These are phyloP conservation scores for Gymnosoma rotundatum DNA, from an alignment of 2,888 invertebrate species.

Conservation along the genomic window DNA sequence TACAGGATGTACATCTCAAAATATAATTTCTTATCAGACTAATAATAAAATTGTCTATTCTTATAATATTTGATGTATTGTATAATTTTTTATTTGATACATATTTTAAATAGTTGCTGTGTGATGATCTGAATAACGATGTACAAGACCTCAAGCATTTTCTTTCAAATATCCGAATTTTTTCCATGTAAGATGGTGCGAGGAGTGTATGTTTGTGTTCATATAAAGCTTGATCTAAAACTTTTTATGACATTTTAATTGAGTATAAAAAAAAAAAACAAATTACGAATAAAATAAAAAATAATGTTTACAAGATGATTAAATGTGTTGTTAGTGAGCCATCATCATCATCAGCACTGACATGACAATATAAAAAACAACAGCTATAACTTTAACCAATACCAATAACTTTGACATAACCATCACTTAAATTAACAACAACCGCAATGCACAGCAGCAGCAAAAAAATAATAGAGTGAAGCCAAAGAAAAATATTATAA, in stretches of 20 bases:
- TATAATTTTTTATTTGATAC: too few species aligned
- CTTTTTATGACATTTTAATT: slow-evolving; percentile 61
- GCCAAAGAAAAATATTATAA: neutral
- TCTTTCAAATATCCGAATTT: too few species aligned
- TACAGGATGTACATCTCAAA: too few species aligned
- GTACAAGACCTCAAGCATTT: too few species aligned
- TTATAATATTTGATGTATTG: too few species aligned
- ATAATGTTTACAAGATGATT: slow-evolving; percentile 59
- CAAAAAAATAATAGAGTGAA: neutral
- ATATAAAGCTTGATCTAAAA: slow-evolving; percentile 20
- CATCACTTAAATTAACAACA: slow-evolving; percentile 22
- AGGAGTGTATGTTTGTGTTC: too few species aligned
- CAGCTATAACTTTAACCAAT: slow-evolving; percentile 28
- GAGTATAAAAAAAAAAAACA: slow-evolving; percentile 45
- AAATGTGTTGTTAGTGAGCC: slow-evolving; percentile 54
- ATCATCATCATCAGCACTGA: slow-evolving; percentile 8
- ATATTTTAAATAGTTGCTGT: too few species aligned
- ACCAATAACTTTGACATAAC: slow-evolving; percentile 40
- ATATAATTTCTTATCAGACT: too few species aligned
- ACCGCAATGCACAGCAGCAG: neutral
- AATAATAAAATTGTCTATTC: too few species aligned
- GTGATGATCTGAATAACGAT: too few species aligned
- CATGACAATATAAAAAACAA: too few species aligned
- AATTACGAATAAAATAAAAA: slow-evolving; percentile 38
- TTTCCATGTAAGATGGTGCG: too few species aligned